Base-by-base conservation (phyloP, 2,113 vertebrate genomes). In the Rhagologus leucostigma region DNA sequence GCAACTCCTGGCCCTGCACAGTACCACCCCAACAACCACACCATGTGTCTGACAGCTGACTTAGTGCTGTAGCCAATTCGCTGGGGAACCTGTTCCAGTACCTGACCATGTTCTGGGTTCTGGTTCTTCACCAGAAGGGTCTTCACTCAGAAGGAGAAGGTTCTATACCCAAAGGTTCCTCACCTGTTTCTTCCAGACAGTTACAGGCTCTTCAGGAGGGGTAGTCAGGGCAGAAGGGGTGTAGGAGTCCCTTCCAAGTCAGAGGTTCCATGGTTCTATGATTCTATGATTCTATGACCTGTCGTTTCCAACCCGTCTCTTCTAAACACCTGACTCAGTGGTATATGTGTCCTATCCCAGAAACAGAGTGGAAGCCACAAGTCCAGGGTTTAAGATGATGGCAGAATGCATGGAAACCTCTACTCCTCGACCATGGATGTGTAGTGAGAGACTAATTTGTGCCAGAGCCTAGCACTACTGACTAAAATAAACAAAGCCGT, bases 51-150 rank as follows among this genome's bases (percentile, higher is more conserved):
- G 56, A 12, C 41, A n/a, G 64, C 64, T 63, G 49, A 7, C 75
- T 70, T 24, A 41, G 41, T 70, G 84, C 49, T 10, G 20, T 32
- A 30, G 65, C n/a, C 8, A 41, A 1, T 41, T n/a, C 0, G 0
- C 41, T 41, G 65, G 11, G 41, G 13, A 71, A 15, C 11, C 49
- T 64, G 14, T 42, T 26, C 27, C 50, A 35, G 50, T 37, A 42
- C 42, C 50, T 71, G 76, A 32, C 18, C 30, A 49, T 0, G 1
- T 22, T 56, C 32, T 64, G 67, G 26, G 17, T 41, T 71, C 50
- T 64, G 75, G 6, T 73, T 81, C 59, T 80, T 64, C 42, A 29
- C 10, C 64, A 39, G 33, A 68, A 50, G 27, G 21, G 59, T 77
- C 37, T 62, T 62, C 55, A 55, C 49, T 39, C 41, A 64, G 11